Evolutionary conservation across 2,888 invertebrate genomes (phyloP), one percentile per base, ranked within the genome.

Genomic region (Lepidocyrtoides sp.): DNA sequence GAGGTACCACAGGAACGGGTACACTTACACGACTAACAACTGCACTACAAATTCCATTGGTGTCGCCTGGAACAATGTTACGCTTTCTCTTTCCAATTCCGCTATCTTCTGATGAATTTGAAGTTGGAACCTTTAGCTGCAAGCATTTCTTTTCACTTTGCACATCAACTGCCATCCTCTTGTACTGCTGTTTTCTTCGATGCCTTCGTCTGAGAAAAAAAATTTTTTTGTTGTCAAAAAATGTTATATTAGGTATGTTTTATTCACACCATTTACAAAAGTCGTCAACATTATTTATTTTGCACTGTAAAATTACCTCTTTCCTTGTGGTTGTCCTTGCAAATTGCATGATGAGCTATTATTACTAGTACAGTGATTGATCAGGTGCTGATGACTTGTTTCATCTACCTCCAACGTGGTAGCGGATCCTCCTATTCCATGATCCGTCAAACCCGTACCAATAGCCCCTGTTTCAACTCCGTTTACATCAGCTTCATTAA

Each of bases 91-190:
- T 89, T 23, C 89, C 89, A 0, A 89, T 83, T 20, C 83, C 89
- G 51, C 82, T 83, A 17, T 89, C 89, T n/a, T 89, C 89, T 14
- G 89, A 89, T 0, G 89, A 89, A 20, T 89, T 89, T 20, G 89
- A 89, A 4, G 89, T 89, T 1, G 83, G 82, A 36, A 75, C 14
- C 26, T 89, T 89, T 26, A 83, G n/a, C 29, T 82, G 88, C 1
- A 82, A 1, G n/a, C 72, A 54, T 63, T 82, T 82, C 54, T 89
- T 89, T 14, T 89, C 89, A 36, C 57, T 83, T n/a, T 82, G 66
- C 8, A 83, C 82, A 48, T 89, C 89, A 8, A 89, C 89, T n/a
- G 89, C 89, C 89, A 89, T 89, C 29, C 89, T 54, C 12, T 89
- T 89, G 20, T 89, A 89, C 26, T 89, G 89, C 26, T 89, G 89